A percentile compares a stretch with the other conserved stretches of the same genome.
These are phyloP conservation scores for Rhombomys opimus DNA, from an alignment of 2,113 vertebrate species.

Conservation along the genomic window DNA sequence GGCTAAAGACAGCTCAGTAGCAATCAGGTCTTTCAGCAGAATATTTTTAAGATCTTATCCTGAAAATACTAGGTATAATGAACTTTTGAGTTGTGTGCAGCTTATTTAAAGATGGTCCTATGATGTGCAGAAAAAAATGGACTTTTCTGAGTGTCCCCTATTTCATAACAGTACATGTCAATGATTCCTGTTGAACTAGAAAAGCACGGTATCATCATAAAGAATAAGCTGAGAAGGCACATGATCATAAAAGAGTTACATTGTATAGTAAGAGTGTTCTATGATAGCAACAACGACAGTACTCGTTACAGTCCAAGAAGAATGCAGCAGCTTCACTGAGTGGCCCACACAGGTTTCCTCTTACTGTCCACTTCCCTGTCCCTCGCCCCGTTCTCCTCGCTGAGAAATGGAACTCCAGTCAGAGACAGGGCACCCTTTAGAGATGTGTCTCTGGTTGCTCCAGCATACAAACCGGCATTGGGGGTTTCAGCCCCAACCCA, in stretches of 20 bases:
- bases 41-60: not conserved
- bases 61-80: not conserved
- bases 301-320: not conserved
- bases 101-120: not conserved
- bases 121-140: not conserved
- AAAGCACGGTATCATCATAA: constrained; percentile 80
- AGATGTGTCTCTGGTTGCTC: not conserved
- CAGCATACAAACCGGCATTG: not conserved
- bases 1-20: constrained; percentile 60
- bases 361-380: not conserved
- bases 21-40: constrained; percentile 41
- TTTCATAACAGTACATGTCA: constrained; percentile 25
- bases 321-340: constrained; percentile 15
- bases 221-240: constrained; percentile 79
- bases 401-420: not conserved
- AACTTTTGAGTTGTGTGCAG: not conserved
- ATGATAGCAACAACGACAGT: not conserved
- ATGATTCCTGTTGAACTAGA: constrained; percentile 63
- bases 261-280: not conserved
- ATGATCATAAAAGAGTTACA: constrained; percentile 56
- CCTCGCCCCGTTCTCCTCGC: not conserved
- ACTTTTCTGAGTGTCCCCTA: not conserved
- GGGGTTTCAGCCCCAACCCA: not conserved
- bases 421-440: not conserved
- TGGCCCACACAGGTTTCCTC: not conserved